Percentiles rank a stretch among this genome's conserved stretches.
Evolutionary conservation across 2,797 vertebrate species (phyloP).

Genomic region (Petrocephalus sullivani): DNA sequence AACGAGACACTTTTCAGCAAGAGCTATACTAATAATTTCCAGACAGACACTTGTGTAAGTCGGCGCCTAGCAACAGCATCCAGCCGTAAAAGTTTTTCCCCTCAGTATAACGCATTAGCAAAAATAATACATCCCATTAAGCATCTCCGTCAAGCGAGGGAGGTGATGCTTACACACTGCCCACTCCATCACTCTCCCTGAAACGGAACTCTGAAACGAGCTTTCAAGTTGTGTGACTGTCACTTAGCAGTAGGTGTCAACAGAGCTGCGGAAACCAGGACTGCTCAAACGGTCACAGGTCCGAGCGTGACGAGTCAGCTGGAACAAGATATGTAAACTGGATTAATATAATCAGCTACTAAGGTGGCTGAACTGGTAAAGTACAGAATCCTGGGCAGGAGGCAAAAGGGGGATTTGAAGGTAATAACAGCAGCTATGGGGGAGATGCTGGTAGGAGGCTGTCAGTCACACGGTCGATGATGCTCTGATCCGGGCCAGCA

Average conservation of each 20-base stretch:
- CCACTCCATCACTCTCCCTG: neutral
- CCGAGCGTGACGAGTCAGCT: neutral
- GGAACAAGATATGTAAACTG: neutral
- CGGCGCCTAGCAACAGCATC: neutral
- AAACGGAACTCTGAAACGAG: neutral
- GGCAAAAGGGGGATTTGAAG: neutral
- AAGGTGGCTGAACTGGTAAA: neutral
- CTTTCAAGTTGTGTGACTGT: neutral
- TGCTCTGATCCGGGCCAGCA: constrained; percentile 18
- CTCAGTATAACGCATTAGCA: neutral
- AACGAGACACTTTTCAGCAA: neutral
- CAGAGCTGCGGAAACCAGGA: neutral
- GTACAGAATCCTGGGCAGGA: neutral
- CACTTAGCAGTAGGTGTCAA: neutral
- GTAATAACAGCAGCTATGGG: neutral
- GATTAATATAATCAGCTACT: neutral
- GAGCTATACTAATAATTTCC: neutral
- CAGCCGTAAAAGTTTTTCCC: neutral
- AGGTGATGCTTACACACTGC: neutral
- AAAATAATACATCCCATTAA: constrained; percentile 4
- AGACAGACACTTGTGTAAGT: neutral
- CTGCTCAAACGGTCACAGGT: neutral
- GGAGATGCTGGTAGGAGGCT: neutral
- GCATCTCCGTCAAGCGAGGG: neutral
- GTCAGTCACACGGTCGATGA: neutral